These are phyloP conservation scores for Tetramorium parvispinum DNA, from an alignment of 1,140 invertebrate genomes.

Conservation along the genomic window DNA sequence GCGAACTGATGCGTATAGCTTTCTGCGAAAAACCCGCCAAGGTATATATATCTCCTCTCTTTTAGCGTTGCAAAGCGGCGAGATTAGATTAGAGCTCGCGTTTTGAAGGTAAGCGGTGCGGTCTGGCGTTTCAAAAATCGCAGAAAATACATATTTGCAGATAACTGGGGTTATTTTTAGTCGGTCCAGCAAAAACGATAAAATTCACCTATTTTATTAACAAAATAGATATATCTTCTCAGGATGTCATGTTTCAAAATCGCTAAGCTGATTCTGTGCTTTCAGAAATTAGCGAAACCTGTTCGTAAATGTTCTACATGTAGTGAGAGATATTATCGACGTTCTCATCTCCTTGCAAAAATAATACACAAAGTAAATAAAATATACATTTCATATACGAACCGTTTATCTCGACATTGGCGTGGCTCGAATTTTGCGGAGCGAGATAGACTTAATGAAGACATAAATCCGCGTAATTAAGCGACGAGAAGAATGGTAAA, in stretches of 20 bases:
- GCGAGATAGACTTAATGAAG: neutral
- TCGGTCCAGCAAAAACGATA: neutral
- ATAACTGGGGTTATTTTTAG: neutral
- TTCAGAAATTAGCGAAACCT: neutral
- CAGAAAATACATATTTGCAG: neutral
- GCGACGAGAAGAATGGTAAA: neutral
- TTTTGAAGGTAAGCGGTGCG: neutral
- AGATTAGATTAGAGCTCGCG: conserved; percentile 25
- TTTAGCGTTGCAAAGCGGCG: conserved; percentile 17
- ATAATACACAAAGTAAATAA: neutral
- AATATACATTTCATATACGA: neutral
- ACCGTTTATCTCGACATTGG: neutral
- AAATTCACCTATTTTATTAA: neutral
- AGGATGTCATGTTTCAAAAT: neutral
- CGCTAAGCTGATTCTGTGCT: neutral
- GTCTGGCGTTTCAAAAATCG: neutral
- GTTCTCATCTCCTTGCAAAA: neutral
- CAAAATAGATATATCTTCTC: neutral
- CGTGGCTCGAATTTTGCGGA: neutral
- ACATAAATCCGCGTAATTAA: conserved; percentile 7
- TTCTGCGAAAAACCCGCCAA: no score
- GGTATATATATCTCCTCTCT: neutral
- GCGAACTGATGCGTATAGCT: neutral
- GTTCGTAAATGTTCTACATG: neutral
- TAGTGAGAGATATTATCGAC: no score